Conservation (phyloP, 2,888 invertebrate genomes). For the Amiota minor region DNA sequence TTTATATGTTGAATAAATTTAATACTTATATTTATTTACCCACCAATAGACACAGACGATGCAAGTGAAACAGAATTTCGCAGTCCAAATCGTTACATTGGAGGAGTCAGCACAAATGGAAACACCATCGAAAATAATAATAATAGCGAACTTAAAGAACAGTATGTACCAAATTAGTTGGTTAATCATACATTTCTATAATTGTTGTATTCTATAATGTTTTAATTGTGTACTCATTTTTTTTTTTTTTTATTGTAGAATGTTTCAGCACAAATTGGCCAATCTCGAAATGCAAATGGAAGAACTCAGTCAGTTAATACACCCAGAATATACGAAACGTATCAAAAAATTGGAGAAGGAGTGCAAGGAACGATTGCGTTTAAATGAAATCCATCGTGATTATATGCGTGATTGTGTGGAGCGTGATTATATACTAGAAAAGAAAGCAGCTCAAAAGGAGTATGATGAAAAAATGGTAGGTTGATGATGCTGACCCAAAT, state of each 20-base stretch:
- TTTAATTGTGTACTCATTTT: not conserved
- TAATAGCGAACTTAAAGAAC: conserved; percentile 73
- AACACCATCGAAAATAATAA: conserved; percentile 54
- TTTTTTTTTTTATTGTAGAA: conserved; percentile 75
- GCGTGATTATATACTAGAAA: conserved; percentile 89
- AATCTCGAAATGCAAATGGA: conserved; percentile 91
- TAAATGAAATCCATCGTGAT: conserved; percentile 85
- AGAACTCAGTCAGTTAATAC: conserved; percentile 88
- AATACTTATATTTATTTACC: conserved; percentile 21
- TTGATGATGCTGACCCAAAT: not conserved
- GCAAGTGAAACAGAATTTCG: conserved; percentile 96
- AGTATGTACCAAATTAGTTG: conserved; percentile 57
- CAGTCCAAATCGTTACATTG: conserved; percentile 72
- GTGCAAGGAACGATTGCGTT: conserved; percentile 84
- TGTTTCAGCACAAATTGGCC: conserved; percentile 92
- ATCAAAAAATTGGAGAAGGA: conserved; percentile 87
- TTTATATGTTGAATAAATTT: conserved; percentile 1
- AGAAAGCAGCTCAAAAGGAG: conserved; percentile 90
- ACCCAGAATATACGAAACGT: conserved; percentile 88
- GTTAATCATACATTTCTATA: not conserved
- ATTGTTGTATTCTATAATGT: not conserved
- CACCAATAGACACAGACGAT: conserved; percentile 88
- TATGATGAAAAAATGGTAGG: conserved; percentile 93
- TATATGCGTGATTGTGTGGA: conserved; percentile 91
- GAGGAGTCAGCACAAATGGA: conserved; percentile 47